Base-by-base conservation (phyloP, 2,888 invertebrate genomes). In the Pseudolycoriella hygida region DNA sequence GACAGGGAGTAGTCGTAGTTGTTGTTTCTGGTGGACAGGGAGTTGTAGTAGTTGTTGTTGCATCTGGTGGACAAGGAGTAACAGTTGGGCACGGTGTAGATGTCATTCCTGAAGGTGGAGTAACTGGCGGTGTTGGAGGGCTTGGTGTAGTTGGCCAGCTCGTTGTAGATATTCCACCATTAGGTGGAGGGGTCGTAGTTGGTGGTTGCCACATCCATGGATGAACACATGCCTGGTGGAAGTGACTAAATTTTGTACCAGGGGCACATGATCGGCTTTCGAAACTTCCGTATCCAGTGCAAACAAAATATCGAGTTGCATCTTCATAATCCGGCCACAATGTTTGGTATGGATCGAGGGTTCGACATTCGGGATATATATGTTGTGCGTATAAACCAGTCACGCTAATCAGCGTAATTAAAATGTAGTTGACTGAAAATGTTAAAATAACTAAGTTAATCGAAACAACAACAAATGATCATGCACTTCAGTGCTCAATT, bases 301-400 rank as follows among this genome's bases (percentile, higher is more conserved):
- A 64, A 18, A 57, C 53, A 46, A 52, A 59, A 49, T 59, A 64
- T 47, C 54, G 54, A 10, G 58, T 54, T 45, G 53, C 56, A 50
- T 62, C 56, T 37, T 55, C 52, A 42, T 61, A 63, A 50, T 57
- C 58, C 2, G 64, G 64, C 62, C 62, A 64, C 46, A 64, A 55
- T 19, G 61, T 55, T 48, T 57, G 57, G 10, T 59, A 46, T 50
- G 63, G 61, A 1, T 57, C 52, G 3, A 52, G 49, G 17, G 52
- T 51, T 25, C 25, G 25, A 49, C 63, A 63, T 51, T 54, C 52
- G 57, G 58, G 44, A 54, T 53, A 10, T 20, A 20, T 19, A 37
- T 19, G 14, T 14, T 17, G 10, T 30, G 18, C 34, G 6, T 17
- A 17, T 15, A 30, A 12, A 32, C 17, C 6, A 12, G 34, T 34